These are phyloP conservation scores for Argyra leucocephala DNA, from an alignment of 2,888 invertebrate species.

Conservation along the genomic window DNA sequence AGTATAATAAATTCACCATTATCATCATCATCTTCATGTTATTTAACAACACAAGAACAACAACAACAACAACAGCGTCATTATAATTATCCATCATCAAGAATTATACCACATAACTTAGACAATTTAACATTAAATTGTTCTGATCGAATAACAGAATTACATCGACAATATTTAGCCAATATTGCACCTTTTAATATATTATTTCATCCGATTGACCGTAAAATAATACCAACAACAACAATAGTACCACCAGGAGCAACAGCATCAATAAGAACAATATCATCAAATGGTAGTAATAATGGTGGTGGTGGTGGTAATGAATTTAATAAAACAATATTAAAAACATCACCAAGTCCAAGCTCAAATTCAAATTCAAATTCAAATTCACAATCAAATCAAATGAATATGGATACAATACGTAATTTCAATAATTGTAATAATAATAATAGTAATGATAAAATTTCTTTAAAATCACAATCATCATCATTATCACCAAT, in stretches of 20 bases:
- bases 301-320: not conserved
- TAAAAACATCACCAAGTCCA: not conserved
- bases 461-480: not conserved
- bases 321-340: no score
- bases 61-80: not conserved
- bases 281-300: not conserved
- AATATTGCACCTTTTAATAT: constrained; percentile 40
- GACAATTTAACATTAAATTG: constrained; percentile 33
- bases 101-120: constrained; percentile 19
- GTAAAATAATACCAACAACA: not conserved
- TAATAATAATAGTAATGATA: not conserved
- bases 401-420: not conserved
- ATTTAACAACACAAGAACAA: not conserved
- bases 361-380: not conserved
- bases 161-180: constrained; percentile 40
- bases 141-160: constrained; percentile 40
- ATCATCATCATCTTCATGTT: not conserved
- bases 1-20: not conserved
- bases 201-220: constrained; percentile 30
- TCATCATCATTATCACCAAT: not conserved
- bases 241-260: not conserved
- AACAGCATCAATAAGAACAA: not conserved
- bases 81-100: constrained; percentile 24
- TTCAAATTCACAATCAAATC: not conserved
- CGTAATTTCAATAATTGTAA: not conserved